Base-by-base conservation (phyloP, 1,140 invertebrate genomes). In the Subanguina moxae region DNA sequence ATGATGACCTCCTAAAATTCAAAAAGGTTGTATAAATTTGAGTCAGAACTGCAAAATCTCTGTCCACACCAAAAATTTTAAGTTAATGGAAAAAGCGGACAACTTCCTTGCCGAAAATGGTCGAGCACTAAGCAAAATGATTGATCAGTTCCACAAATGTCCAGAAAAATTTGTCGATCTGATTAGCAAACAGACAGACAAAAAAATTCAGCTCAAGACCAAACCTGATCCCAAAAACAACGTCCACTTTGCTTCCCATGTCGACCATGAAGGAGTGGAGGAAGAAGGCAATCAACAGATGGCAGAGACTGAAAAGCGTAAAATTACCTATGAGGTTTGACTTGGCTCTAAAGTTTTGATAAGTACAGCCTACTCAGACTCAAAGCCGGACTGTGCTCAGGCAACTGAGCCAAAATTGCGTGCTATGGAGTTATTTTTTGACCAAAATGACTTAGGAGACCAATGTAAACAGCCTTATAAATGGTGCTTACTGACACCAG, bases 211-310 rank as follows among this genome's bases (percentile, higher is more conserved):
- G 27, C 3, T 19, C 58, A 45, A 61, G 7, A 19, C n/a, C 46
- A 45, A n/a, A 61, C 1, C 3, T n/a, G 58, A 61, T 45, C 3
- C n/a, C n/a, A 45, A 19, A 32, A 45, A n/a, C 58, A 45, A 1
- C 1, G 58, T 61, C 7, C 28, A 30, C 3, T 30, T 61, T 30
- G 62, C 25, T 59, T 3, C 25, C 42, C 23, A 64, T 3, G n/a
- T 58, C 19, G 62, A 64, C 21, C 3, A 65, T 56, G 62, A 64
- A 7, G 62, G 32, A 21, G 1, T 65, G 3, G 62, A 64, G 3
- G 62, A 64, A 23, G 28, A 52, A 46, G 62, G 57, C 57, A 19
- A 28, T n/a, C 3, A 7, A 8, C 28, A 61, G 28, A 43, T 19
- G n/a, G 5, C 19, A 19, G 58, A 61, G 13, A 38, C 3, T 38